A percentile compares a stretch with the other conserved stretches of the same genome.
Evolutionary conservation across 2,888 invertebrate genomes (phyloP).

Genomic region (Ferrisia virgata): DNA sequence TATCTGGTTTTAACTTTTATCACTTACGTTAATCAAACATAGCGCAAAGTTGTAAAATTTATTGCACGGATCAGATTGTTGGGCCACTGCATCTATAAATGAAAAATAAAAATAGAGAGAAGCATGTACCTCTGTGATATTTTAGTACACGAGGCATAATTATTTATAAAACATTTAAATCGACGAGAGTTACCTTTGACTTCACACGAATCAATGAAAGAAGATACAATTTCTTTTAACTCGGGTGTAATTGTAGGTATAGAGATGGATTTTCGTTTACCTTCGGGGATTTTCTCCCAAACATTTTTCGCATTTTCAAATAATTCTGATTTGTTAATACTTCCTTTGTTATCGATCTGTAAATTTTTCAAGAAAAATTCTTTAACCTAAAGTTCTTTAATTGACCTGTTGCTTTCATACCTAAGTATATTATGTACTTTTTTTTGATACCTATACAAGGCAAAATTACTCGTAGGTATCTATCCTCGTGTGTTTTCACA

Average conservation of each 20-base stretch:
- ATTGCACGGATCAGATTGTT: slow-evolving; percentile 22
- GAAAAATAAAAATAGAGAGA: not conserved
- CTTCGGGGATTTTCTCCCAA: not conserved
- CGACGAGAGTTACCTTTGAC: not conserved
- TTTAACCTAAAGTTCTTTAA: not conserved
- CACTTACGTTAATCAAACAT: not conserved
- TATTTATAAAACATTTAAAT: not conserved
- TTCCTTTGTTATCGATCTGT: not conserved
- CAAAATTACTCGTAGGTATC: too few relatives aligned
- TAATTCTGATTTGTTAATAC: not conserved
- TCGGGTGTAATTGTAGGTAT: not conserved
- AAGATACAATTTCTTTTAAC: not conserved
- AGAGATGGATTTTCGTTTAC: not conserved
- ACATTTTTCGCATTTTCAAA: not conserved
- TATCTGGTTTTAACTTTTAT: not conserved
- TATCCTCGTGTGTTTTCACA: too few relatives aligned
- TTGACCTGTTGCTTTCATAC: too few relatives aligned
- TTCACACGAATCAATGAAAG: not conserved
- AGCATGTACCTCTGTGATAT: not conserved
- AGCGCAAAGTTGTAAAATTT: slow-evolving; percentile 8
- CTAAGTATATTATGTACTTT: too few relatives aligned
- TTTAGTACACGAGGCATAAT: too few relatives aligned
- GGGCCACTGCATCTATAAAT: not conserved
- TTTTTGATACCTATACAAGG: too few relatives aligned
- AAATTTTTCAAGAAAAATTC: not conserved